Percentiles rank a stretch among this genome's conserved stretches.
Evolutionary conservation across 1,140 invertebrate species (phyloP).

Genomic region (Conopomorpha cramerella): DNA sequence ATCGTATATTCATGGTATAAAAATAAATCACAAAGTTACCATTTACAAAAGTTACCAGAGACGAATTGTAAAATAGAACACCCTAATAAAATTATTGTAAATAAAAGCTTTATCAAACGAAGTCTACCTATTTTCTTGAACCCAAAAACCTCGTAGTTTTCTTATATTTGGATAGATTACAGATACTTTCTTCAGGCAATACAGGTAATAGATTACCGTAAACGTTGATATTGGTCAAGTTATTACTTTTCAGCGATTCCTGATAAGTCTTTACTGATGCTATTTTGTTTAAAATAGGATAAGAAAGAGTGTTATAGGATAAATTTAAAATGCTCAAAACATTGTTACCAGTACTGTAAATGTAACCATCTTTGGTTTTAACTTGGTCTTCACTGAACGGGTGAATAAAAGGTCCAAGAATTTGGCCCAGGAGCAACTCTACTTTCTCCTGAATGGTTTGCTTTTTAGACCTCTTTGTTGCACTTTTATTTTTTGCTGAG

Average conservation of each 20-base stretch:
- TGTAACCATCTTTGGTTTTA: conserved; percentile 7
- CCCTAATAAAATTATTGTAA: conserved; percentile 17
- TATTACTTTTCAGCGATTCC: no score
- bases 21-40: neutral
- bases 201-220: no score
- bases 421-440: conserved; percentile 12
- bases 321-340: conserved; percentile 23
- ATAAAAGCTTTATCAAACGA: conserved; percentile 14
- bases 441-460: conserved; percentile 8
- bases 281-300: conserved; percentile 13
- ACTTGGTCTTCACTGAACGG: conserved; percentile 11
- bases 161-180: no score
- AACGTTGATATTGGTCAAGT: no score
- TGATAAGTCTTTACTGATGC: conserved; percentile 16
- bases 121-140: conserved; percentile 15
- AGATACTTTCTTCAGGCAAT: no score
- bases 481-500: conserved; percentile 9
- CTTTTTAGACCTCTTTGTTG: conserved; percentile 9
- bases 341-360: conserved; percentile 18
- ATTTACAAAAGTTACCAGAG: neutral
- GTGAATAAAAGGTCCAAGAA: conserved; percentile 15
- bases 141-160: no score
- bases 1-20: no score
- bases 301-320: conserved; percentile 22
- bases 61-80: neutral